These are phyloP conservation scores for Oostethus manadensis DNA, from an alignment of 2,113 vertebrate genomes.

Conservation along the genomic window DNA sequence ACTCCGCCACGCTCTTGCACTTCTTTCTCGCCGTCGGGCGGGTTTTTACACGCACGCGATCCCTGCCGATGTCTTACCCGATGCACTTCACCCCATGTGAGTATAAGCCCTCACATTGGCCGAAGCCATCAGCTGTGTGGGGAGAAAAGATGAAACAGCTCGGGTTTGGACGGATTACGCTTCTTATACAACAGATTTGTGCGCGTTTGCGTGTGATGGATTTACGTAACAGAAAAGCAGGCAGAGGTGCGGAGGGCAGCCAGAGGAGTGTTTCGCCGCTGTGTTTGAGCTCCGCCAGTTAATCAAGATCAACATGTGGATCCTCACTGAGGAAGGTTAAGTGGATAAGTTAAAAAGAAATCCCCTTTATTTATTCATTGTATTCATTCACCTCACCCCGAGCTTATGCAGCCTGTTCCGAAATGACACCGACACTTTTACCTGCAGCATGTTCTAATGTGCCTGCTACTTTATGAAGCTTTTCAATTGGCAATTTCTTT, in stretches of 20 bases:
- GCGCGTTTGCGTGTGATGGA: conserved; percentile 8
- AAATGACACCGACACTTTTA: no score
- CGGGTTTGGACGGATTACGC: conserved; percentile 44
- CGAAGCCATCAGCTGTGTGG: conserved; percentile 3
- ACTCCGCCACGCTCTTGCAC: no score
- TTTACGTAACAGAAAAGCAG: conserved; percentile 59
- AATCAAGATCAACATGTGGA: conserved; percentile 3
- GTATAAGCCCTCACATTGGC: no score
- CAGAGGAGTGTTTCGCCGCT: conserved; percentile 6
- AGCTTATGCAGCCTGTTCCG: neutral
- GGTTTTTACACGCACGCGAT: no score
- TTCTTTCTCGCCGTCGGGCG: no score
- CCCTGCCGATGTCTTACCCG: no score
- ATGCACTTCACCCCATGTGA: no score
- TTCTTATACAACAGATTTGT: conserved; percentile 68
- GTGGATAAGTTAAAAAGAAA: conserved; percentile 14
- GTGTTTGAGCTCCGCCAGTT: conserved; percentile 15
- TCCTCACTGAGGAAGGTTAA: neutral
- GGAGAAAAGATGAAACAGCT: conserved; percentile 33
- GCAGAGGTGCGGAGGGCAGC: conserved; percentile 22
- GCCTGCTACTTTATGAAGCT: no score
- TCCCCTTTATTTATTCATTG: conserved; percentile 6
- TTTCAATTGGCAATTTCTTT: no score
- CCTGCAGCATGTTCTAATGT: no score
- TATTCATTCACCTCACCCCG: neutral